These are phyloP conservation scores for Nasonovia ribisnigri DNA, from an alignment of 2,888 invertebrate genomes.

Conservation along the genomic window DNA sequence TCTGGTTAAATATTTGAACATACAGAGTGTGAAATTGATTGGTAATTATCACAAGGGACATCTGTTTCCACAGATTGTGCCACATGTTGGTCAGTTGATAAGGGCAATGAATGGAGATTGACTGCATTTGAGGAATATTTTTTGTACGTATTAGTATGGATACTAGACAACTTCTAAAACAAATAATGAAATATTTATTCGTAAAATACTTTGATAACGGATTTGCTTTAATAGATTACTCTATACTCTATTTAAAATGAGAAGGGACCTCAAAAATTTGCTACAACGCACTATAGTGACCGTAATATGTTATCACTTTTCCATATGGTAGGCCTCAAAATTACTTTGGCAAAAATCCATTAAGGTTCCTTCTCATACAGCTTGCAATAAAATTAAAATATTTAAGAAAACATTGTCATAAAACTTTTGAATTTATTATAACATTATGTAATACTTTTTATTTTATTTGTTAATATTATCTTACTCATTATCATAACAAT, in stretches of 20 bases:
- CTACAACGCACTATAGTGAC: neutral
- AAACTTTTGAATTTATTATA: neutral
- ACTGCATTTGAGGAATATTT: conserved; percentile 45
- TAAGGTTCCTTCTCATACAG: neutral
- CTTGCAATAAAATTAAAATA: neutral
- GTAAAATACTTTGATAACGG: neutral
- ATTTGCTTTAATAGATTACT: neutral
- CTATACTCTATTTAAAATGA: neutral
- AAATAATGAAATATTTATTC: conserved; percentile 18
- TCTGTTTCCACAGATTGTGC: conserved; percentile 39
- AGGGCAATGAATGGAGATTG: conserved; percentile 42
- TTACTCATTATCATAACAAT: neutral
- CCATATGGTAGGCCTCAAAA: neutral
- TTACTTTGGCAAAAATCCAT: neutral
- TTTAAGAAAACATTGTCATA: neutral
- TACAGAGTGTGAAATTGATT: conserved; percentile 40
- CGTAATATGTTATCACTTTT: neutral
- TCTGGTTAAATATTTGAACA: neutral
- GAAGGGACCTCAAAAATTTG: neutral
- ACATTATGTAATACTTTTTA: neutral
- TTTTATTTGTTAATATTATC: neutral
- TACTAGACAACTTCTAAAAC: conserved; percentile 60
- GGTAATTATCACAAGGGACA: conserved; percentile 39
- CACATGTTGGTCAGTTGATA: conserved; percentile 45
- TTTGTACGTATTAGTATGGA: conserved; percentile 55